Evolutionary conservation across 2,113 vertebrate genomes (phyloP).

Genomic region (Carlito syrichta): DNA sequence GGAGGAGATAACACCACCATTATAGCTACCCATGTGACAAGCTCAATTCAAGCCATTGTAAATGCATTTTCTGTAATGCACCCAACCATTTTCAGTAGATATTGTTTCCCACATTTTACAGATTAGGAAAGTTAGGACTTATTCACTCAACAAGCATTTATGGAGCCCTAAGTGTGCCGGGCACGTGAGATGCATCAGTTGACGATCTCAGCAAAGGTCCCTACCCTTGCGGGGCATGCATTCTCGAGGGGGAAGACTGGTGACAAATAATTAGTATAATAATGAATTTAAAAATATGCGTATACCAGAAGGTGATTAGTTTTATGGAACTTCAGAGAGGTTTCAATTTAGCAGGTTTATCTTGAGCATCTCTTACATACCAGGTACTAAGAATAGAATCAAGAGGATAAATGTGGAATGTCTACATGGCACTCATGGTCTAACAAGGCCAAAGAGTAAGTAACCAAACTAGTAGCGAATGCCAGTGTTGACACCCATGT

Average conservation of each 20-base stretch:
- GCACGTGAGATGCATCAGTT: not conserved
- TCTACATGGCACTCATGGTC: not conserved
- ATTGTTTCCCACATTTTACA: not conserved
- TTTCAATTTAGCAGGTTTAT: not conserved
- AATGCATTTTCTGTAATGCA: not conserved
- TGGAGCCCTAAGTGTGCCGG: not conserved
- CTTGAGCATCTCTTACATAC: not conserved
- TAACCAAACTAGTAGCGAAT: not conserved
- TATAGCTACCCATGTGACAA: not conserved
- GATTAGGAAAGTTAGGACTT: not conserved
- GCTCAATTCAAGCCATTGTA: not conserved
- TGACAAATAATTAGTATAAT: not conserved
- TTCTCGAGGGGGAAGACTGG: not conserved
- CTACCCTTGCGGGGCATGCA: not conserved
- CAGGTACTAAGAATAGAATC: not conserved
- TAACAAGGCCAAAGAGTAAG: not conserved
- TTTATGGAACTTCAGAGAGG: not conserved
- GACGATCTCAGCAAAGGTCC: not conserved
- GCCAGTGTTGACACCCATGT: not conserved
- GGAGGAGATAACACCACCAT: not conserved
- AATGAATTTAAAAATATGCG: not conserved
- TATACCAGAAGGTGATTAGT: not conserved
- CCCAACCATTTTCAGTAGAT: not conserved
- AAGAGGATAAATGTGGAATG: not conserved
- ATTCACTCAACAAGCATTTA: not conserved